Percentiles rank a stretch among this genome's conserved stretches.
Evolutionary conservation across 2,113 vertebrate genomes (phyloP).

Genomic region (Narcine bancroftii): DNA sequence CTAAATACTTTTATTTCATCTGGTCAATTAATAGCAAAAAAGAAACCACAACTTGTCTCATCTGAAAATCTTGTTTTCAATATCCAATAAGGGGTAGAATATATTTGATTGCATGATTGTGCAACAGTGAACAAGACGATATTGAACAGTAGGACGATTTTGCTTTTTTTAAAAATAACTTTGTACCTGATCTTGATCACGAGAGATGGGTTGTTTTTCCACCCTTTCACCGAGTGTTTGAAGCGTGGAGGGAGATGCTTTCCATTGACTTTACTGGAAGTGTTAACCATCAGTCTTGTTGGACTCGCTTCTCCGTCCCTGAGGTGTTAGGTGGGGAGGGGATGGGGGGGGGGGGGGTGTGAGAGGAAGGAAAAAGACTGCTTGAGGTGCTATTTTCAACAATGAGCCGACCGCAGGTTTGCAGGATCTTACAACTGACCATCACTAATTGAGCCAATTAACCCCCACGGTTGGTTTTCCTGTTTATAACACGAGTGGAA

Average conservation of each 20-base stretch:
- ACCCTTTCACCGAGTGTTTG: constrained; percentile 57
- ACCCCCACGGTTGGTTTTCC: neutral
- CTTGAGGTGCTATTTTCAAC: neutral
- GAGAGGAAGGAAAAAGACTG: neutral
- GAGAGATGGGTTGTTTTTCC: constrained; percentile 76
- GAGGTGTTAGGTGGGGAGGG: constrained; percentile 39
- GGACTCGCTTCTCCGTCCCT: constrained; percentile 66
- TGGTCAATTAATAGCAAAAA: too few relatives aligned
- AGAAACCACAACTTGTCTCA: too few relatives aligned
- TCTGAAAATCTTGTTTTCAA: neutral
- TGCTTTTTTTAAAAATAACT: neutral
- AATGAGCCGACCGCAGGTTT: neutral
- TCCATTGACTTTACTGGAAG: constrained; percentile 59
- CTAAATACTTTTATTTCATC: neutral
- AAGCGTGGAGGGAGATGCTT: constrained; percentile 62
- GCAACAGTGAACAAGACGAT: too few relatives aligned
- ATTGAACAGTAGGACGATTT: neutral
- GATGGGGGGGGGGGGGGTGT: too few relatives aligned
- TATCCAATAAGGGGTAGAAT: neutral
- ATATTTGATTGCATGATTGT: neutral
- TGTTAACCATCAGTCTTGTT: constrained; percentile 69
- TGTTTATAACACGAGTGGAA: neutral
- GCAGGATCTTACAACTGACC: neutral
- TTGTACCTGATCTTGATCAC: constrained; percentile 71
- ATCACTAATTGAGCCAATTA: neutral